Evolutionary conservation across 2,113 vertebrate species (phyloP).

Genomic region (Grammatotria lemairii): DNA sequence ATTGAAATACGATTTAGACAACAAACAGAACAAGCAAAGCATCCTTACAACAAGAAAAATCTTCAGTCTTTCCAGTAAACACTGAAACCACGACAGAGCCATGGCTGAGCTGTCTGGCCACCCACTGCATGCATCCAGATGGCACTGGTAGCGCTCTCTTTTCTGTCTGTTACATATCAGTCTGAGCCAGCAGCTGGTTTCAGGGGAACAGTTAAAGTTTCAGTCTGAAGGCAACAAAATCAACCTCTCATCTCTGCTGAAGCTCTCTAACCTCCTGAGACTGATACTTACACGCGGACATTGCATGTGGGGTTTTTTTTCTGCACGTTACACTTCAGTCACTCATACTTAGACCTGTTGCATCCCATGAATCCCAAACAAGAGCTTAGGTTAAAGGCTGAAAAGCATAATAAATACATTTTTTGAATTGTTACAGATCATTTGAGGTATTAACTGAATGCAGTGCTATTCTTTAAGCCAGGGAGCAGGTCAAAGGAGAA

Average conservation of each 20-base stretch:
- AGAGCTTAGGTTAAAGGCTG: not conserved
- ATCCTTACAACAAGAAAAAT: not conserved
- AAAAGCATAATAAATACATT: not conserved
- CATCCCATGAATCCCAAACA: not conserved
- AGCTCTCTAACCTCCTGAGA: not conserved
- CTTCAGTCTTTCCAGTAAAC: not conserved
- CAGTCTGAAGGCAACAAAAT: not conserved
- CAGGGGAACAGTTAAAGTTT: not conserved
- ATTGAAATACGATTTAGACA: not conserved
- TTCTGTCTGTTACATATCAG: not conserved
- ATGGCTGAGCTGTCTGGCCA: not conserved
- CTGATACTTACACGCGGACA: not conserved
- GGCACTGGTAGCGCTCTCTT: not conserved
- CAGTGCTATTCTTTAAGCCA: not conserved
- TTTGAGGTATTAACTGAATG: not conserved
- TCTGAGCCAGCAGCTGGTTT: not conserved
- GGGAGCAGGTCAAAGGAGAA: not conserved
- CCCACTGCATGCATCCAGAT: not conserved
- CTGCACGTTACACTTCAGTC: not conserved
- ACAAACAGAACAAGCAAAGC: not conserved
- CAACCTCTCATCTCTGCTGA: not conserved
- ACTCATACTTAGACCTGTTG: not conserved
- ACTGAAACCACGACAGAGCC: not conserved
- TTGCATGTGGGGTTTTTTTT: rapidly evolving
- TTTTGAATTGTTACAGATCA: not conserved